Evolutionary conservation across 2,888 invertebrate species (phyloP).

Genomic region (Scaptodrosophila latifasciaeformis): DNA sequence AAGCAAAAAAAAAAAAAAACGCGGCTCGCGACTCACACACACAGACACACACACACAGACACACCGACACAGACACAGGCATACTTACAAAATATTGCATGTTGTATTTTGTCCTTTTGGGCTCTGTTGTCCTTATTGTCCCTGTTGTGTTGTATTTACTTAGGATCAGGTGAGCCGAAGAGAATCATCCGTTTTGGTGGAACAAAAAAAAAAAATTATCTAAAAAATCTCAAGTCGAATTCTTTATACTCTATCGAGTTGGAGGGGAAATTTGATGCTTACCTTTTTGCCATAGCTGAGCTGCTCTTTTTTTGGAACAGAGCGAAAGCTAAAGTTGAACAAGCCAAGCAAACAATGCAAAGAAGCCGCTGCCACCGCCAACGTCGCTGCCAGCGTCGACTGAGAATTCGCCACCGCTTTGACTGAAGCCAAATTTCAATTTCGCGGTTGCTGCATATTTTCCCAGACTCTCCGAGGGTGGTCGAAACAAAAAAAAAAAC

Average conservation of each 20-base stretch:
- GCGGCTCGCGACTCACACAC: slow-evolving; percentile 46
- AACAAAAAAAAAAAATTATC: background rate
- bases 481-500: background rate
- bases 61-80: slow-evolving; percentile 17
- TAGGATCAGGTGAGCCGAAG: slow-evolving; percentile 71
- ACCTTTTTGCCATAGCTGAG: too few species aligned
- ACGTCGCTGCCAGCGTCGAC: slow-evolving; percentile 24
- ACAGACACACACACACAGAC: slow-evolving; percentile 29
- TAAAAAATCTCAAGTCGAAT: too few species aligned
- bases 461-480: slow-evolving; percentile 42
- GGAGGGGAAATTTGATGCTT: too few species aligned
- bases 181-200: slow-evolving; percentile 3
- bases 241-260: too few species aligned
- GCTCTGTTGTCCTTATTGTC: slow-evolving; percentile 25
- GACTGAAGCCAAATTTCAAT: slow-evolving; percentile 59
- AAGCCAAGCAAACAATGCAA: slow-evolving; percentile 49
- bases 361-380: slow-evolving; percentile 49
- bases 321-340: slow-evolving; percentile 1
- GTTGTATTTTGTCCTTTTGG: slow-evolving; percentile 45
- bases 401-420: slow-evolving; percentile 5
- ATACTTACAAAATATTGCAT: slow-evolving; percentile 15
- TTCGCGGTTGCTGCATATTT: slow-evolving; percentile 70
- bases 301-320: slow-evolving; percentile 9
- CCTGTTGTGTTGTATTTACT: slow-evolving; percentile 60
- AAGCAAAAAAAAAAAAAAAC: slow-evolving; percentile 68